A percentile compares a stretch with the other conserved stretches of the same genome.
phyloP scores from a whole-genome alignment of 2,888 invertebrate species.

The Meteorus colon region DNA sequence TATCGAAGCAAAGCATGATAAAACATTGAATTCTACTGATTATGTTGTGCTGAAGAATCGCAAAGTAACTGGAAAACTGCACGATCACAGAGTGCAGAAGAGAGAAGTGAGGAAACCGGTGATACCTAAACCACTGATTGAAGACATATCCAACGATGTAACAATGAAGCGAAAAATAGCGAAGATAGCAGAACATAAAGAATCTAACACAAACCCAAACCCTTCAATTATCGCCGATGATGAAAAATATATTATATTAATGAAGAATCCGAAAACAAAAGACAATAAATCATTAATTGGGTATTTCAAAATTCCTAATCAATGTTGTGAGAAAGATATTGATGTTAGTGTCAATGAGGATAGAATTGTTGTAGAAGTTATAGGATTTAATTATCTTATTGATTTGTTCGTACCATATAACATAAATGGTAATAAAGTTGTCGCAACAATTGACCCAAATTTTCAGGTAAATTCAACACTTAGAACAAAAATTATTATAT shows the following conservation, averaged over 20 bases:
- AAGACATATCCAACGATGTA: constrained; percentile 74
- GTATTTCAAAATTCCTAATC: constrained; percentile 78
- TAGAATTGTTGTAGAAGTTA: constrained; percentile 81
- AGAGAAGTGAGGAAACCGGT: constrained; percentile 77
- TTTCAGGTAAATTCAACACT: constrained; percentile 71
- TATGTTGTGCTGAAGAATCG: constrained; percentile 83
- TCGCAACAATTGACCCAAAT: constrained; percentile 75
- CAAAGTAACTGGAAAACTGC: constrained; percentile 82
- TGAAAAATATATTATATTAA: constrained; percentile 60
- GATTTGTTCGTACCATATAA: constrained; percentile 83
- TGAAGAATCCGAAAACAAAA: constrained; percentile 76
- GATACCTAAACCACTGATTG: constrained; percentile 75
- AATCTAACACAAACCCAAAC: not conserved
- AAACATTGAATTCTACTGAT: constrained; percentile 80
- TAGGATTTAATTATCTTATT: constrained; percentile 77
- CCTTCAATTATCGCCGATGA: constrained; percentile 30
- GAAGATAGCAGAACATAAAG: not conserved
- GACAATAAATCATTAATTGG: constrained; percentile 76
- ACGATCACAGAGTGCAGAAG: constrained; percentile 84
- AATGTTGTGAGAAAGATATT: constrained; percentile 75
- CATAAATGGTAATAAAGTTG: constrained; percentile 77
- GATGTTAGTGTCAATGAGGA: constrained; percentile 84
- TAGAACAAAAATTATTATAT: not conserved
- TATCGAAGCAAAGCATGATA: constrained; percentile 84
- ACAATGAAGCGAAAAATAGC: not conserved